Percentiles rank a stretch among this genome's conserved stretches.
Conservation (phyloP, 1,140 invertebrate genomes). For the Wiebesia pumilae region DNA sequence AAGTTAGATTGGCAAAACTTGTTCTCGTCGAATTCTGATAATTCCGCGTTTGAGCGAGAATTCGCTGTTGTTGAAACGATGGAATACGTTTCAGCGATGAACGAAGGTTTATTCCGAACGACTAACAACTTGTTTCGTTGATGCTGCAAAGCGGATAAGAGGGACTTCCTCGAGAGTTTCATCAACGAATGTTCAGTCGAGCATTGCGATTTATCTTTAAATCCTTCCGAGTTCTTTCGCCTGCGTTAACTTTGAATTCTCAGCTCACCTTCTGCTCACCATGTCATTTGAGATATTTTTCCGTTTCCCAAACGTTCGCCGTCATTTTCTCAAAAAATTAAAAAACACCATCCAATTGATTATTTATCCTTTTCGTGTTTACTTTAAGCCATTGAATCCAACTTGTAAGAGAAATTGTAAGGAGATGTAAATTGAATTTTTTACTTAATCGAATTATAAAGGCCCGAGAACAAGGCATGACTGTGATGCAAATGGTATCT, state of each 20-base stretch:
- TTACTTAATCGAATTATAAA: neutral
- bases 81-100: neutral
- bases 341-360: neutral
- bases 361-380: neutral
- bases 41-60: neutral
- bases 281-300: no score
- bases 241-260: no score
- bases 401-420: neutral
- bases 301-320: no score
- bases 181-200: no score
- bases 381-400: neutral
- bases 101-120: neutral
- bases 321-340: no score
- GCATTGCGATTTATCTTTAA: neutral
- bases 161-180: no score
- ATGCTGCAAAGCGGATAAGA: no score
- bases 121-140: no score
- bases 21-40: neutral
- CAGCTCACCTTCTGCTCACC: no score
- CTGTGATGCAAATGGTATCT: neutral
- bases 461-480: neutral
- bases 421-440: conserved; percentile 4
- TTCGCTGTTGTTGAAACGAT: neutral
- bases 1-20: neutral
- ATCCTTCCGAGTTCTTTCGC: neutral